Evolutionary conservation across 2,888 invertebrate species (phyloP), one percentile per base, ranked within the genome.

Genomic region (Junonia oenone): DNA sequence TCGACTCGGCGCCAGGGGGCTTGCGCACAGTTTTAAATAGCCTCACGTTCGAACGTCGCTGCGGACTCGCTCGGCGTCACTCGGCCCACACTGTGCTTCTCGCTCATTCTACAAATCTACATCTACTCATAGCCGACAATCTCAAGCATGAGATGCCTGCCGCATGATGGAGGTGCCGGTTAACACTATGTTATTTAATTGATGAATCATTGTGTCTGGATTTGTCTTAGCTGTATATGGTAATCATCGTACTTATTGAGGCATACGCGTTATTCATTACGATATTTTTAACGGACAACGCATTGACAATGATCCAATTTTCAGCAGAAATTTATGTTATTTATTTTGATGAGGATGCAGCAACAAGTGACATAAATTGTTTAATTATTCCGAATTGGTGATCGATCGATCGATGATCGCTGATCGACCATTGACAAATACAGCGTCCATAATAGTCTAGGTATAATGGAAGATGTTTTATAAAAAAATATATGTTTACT

Each of bases 1-100:
- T 78, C 78, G 83, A 88, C 89, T 90, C 88, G 88, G 81, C 87
- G 88, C 83, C 83, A 78, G 79, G 84, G 88, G 85, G 81, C 86
- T 81, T 90, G 90, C 90, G 90, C 90, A 86, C 83, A 85, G 87
- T 90, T 90, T 90, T 90, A 90, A 90, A 90, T 90, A 90, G 90
- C 90, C 83, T 86, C 86, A 76, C 76, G 83, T 83, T 81, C 77
- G 81, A 81, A 79, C 79, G 75, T 69, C 71, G 75, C 66, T 68
- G 73, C 78, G 72, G 78, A 75, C 74, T 78, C 76, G 70, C 66
- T 81, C 84, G 81, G 78, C 86, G 87, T 84, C 84, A 79, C 65
- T 68, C 75, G 73, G 80, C 89, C 88, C 89, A 87, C 88, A 86
- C 89, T 78, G 65, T 82, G 79, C 73, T 89, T 90, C 89, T 90